Conservation (phyloP, 2,113 vertebrate species). For the Thamnaconus septentrionalis region DNA sequence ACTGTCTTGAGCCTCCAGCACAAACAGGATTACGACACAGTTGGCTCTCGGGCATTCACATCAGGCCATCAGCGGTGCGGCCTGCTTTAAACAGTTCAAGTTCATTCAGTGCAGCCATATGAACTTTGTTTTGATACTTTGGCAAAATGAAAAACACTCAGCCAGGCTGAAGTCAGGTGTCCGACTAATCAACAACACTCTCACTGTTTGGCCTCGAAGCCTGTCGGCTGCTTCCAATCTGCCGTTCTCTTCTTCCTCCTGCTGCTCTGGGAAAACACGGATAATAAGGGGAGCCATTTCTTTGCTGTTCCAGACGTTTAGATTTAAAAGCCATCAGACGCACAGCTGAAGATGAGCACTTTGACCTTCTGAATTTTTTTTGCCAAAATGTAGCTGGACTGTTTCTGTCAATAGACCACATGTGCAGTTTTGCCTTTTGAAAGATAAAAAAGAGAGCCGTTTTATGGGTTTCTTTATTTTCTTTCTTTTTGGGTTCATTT, state of each 20-base stretch:
- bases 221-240: neutral
- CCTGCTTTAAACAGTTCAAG: too few relatives aligned
- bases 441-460: too few relatives aligned
- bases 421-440: slow-evolving; percentile 8
- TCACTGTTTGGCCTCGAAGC: neutral
- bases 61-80: too few relatives aligned
- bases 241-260: neutral
- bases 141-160: slow-evolving; percentile 15
- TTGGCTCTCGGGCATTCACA: too few relatives aligned
- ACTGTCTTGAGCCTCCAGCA: too few relatives aligned
- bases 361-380: neutral
- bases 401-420: slow-evolving; percentile 8
- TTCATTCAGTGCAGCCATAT: neutral
- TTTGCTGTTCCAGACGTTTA: neutral
- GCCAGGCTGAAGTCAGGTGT: slow-evolving; percentile 5
- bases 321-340: slow-evolving; percentile 7
- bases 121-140: neutral
- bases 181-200: slow-evolving; percentile 12
- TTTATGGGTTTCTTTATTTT: neutral
- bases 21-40: too few relatives aligned
- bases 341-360: neutral
- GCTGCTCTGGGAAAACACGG: neutral
- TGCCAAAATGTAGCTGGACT: slow-evolving; percentile 10
- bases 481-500: too few relatives aligned
- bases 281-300: neutral